phyloP scores from a whole-genome alignment of 1,140 invertebrate genomes.

The Sogatella furcifera region DNA sequence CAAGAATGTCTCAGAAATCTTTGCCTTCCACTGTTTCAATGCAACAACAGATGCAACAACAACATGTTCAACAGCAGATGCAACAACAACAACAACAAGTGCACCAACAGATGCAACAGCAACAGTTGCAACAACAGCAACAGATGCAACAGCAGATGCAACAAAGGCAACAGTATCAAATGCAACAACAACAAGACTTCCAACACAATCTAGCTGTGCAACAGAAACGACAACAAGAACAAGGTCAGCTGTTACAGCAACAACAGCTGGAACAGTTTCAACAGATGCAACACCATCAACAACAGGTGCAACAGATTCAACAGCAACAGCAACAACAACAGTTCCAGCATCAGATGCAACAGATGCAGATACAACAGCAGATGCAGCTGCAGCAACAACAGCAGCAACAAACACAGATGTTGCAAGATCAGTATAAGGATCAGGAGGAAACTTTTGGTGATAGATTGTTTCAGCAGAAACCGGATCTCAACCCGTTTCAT shows the following conservation, averaged over 20 bases:
- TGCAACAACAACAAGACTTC: slow-evolving; percentile 18
- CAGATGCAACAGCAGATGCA: slow-evolving; percentile 14
- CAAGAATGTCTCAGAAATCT: background rate
- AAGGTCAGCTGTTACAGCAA: background rate
- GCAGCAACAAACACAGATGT: background rate
- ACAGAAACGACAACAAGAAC: slow-evolving; percentile 1
- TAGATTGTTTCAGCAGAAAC: too few relatives aligned
- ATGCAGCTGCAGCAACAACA: too few relatives aligned
- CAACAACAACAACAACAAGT: background rate
- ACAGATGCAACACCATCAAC: slow-evolving; percentile 18
- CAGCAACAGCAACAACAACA: slow-evolving; percentile 20
- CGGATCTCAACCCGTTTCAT: background rate
- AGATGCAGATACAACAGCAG: slow-evolving; percentile 24
- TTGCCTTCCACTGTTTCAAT: background rate
- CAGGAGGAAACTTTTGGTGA: too few relatives aligned
- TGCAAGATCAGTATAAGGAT: too few relatives aligned
- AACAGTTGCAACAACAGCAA: slow-evolving; percentile 25
- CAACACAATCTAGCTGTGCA: slow-evolving; percentile 25
- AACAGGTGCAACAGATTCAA: slow-evolving; percentile 19
- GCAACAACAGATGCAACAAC: slow-evolving; percentile 37
- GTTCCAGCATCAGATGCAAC: slow-evolving; percentile 11
- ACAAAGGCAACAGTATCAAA: slow-evolving; percentile 18
- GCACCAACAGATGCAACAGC: background rate
- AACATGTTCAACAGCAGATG: slow-evolving; percentile 29
- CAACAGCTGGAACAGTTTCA: slow-evolving; percentile 16